Conservation (phyloP, 2,888 invertebrate species). For the Heteromurus nitidus region DNA sequence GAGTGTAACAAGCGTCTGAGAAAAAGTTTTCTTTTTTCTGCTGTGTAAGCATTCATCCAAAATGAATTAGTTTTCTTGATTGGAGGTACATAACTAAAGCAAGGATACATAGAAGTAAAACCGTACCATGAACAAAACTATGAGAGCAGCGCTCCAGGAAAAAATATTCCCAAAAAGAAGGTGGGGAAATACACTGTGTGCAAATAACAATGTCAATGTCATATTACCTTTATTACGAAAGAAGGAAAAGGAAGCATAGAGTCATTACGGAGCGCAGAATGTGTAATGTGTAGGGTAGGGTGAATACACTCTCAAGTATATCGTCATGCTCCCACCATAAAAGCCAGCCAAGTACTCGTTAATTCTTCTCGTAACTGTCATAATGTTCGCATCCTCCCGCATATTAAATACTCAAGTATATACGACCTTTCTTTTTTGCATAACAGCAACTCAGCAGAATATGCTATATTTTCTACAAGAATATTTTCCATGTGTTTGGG, state of each 20-base stretch:
- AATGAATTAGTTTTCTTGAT: no score
- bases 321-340: constrained; percentile 23
- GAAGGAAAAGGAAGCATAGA: no score
- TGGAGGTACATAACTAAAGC: no score
- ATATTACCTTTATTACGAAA: constrained; percentile 8
- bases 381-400: constrained; percentile 40
- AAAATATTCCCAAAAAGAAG: no score
- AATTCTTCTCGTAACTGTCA: constrained; percentile 57
- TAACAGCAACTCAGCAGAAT: constrained; percentile 48
- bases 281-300: neutral
- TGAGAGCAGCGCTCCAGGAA: no score
- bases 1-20: no score
- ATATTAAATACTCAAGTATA: constrained; percentile 59
- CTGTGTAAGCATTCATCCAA: no score
- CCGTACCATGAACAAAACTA: no score
- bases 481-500: no score
- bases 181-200: neutral
- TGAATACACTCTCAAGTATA: neutral
- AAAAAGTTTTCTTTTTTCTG: no score
- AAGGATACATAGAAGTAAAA: no score
- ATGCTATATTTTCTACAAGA: no score
- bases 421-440: constrained; percentile 52
- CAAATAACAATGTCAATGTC: constrained; percentile 45
- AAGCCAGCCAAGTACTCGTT: constrained; percentile 40
- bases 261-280: constrained; percentile 9